phyloP scores from a whole-genome alignment of 2,797 vertebrate genomes.

The Sebastes diaconus region DNA sequence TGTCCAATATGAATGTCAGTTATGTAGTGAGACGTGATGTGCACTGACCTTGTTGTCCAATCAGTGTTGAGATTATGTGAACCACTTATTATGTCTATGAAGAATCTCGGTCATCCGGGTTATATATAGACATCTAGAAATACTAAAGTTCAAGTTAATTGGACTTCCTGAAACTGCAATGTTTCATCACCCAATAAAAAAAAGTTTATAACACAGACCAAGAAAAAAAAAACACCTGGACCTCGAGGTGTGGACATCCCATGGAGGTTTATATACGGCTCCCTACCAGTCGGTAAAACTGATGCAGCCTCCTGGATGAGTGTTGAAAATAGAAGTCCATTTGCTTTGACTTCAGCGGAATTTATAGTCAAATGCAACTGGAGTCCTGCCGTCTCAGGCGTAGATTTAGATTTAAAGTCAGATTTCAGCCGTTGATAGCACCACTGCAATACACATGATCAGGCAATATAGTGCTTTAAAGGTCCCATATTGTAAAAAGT shows the following conservation, averaged over 20 bases:
- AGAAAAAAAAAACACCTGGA: neutral
- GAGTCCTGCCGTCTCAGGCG: neutral
- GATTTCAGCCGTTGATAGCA: neutral
- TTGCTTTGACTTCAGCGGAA: neutral
- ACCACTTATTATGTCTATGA: neutral
- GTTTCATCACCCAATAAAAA: neutral
- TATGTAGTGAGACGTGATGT: neutral
- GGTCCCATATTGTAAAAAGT: too few species aligned
- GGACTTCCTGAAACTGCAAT: neutral
- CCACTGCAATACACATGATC: neutral
- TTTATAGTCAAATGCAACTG: neutral
- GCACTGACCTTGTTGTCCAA: neutral
- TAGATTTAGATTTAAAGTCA: neutral
- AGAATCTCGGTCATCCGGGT: neutral
- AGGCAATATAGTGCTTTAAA: neutral
- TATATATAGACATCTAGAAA: neutral
- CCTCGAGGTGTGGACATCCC: neutral
- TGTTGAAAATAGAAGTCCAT: neutral
- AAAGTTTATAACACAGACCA: neutral
- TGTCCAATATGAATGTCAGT: neutral
- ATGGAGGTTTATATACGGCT: neutral
- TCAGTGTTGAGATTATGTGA: constrained; percentile 5
- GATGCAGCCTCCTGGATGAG: neutral
- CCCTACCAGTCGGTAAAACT: neutral
- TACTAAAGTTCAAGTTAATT: neutral